These are phyloP conservation scores for Thermophis baileyi DNA, from an alignment of 2,113 vertebrate genomes.

Conservation along the genomic window DNA sequence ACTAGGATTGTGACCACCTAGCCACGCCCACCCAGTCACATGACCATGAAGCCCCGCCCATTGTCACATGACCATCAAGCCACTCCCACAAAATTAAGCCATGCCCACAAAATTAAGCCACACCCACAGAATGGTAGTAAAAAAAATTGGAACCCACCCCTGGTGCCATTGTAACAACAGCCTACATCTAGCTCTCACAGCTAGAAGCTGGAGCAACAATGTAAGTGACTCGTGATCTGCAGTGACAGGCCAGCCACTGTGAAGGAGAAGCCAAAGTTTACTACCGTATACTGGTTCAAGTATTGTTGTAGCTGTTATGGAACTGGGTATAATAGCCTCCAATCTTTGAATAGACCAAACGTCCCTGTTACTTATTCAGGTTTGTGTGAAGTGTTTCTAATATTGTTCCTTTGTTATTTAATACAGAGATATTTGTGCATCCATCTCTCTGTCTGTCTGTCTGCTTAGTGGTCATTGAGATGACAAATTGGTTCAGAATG, in stretches of 20 bases:
- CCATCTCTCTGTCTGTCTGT: neutral
- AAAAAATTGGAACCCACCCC: too few species aligned
- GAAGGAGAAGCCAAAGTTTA: neutral
- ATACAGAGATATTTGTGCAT: neutral
- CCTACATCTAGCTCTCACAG: neutral
- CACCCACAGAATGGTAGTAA: too few species aligned
- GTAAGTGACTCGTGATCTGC: neutral
- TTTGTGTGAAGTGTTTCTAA: neutral
- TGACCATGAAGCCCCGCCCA: too few species aligned
- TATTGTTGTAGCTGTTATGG: neutral
- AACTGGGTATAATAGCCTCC: neutral
- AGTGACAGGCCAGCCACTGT: neutral
- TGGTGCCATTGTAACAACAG: neutral
- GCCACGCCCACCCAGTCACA: too few species aligned
- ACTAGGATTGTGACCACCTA: too few species aligned
- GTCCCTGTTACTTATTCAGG: neutral
- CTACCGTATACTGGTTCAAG: neutral
- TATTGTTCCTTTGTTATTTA: constrained; percentile 8
- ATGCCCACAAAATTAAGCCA: too few species aligned
- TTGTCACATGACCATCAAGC: too few species aligned
- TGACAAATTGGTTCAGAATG: neutral
- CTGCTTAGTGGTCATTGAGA: neutral
- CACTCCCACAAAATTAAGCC: too few species aligned
- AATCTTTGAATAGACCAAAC: neutral
- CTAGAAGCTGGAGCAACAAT: neutral